Base-by-base conservation (phyloP, 1,140 invertebrate species). In the Himalopsyche phryganea region DNA sequence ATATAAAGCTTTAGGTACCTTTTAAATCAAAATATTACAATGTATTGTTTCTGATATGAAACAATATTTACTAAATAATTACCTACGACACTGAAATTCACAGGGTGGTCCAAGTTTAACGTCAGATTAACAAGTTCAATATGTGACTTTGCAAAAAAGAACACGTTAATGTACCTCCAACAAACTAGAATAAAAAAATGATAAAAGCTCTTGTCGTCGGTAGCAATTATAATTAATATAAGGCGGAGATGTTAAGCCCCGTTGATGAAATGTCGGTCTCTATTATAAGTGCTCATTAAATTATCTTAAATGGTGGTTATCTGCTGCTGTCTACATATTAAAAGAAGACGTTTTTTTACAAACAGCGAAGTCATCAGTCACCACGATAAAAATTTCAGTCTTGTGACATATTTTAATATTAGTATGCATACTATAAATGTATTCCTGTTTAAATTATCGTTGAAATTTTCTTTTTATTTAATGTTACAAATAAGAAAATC, bases 121-220 rank as follows among this genome's bases (percentile, higher is more conserved):
- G 56, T 45, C 42, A 54, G n/a, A 36, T 62, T 48, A 59, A 63
- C 57, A 47, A 58, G 50, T 56, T 52, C 40, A 51, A 47, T 53
- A 57, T 56, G 61, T 53, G 56, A 48, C 44, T 42, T 14, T 54
- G 56, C 55, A 58, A 63, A 63, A 63, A 60, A 53, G n/a, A n/a
- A n/a, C n/a, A 28, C 15, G 40, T 13, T 15, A 54, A 40, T 15
- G 14, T 38, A 14, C 18, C 19, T 19, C 14, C 50, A 40, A 40
- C 42, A 53, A 45, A 6, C 20, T 18, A 13, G 13, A 10, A 45
- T 54, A 54, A 54, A 45, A 42, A 53, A 28, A 59, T 46, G 32
- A 56, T 14, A 49, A 18, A 50, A 56, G 33, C 51, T 54, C 14
- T 54, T 19, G 41, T 50, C 40, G 17, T 48, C 46, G 36, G 47